Evolutionary conservation across 2,888 invertebrate species (phyloP).

Genomic region (Aporophyla lueneburgensis): DNA sequence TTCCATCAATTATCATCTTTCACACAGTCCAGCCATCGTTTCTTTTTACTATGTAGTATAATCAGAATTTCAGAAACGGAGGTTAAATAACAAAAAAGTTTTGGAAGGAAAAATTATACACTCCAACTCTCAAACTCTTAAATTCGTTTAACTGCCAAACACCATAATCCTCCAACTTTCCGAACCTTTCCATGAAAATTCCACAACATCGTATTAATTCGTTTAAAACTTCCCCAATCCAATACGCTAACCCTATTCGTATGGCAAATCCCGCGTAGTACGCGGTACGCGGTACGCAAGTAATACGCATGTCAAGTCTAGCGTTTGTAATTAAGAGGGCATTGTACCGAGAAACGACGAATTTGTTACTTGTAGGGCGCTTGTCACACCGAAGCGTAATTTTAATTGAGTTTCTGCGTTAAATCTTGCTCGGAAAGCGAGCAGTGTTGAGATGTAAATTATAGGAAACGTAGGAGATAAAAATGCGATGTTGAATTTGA

Average conservation of each 20-base stretch:
- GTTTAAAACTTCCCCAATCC: conserved; percentile 58
- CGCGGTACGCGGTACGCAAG: conserved; percentile 62
- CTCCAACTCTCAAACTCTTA: neutral
- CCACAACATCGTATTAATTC: conserved; percentile 47
- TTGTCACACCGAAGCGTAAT: conserved; percentile 68
- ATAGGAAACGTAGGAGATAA: neutral
- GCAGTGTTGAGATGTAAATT: conserved; percentile 31
- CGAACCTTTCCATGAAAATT: conserved; percentile 26
- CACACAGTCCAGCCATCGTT: too few species aligned
- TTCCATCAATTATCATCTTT: too few species aligned
- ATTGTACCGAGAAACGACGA: conserved; percentile 69
- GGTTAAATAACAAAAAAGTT: neutral
- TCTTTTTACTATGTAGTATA: too few species aligned
- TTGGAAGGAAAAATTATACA: too few species aligned
- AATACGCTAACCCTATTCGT: conserved; percentile 59
- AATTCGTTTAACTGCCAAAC: conserved; percentile 24
- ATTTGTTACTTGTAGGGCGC: conserved; percentile 63
- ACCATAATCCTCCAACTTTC: conserved; percentile 15
- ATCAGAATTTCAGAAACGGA: too few species aligned
- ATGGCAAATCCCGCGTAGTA: conserved; percentile 62
- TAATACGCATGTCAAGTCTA: conserved; percentile 67
- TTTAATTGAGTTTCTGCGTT: conserved; percentile 42
- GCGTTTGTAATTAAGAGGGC: conserved; percentile 73
- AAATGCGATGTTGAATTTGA: neutral
- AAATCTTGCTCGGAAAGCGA: conserved; percentile 28